A percentile compares a stretch with the other conserved stretches of the same genome.
Conservation (phyloP, 35 echinoderm and acorn worm species). For the Lytechinus pictus region DNA sequence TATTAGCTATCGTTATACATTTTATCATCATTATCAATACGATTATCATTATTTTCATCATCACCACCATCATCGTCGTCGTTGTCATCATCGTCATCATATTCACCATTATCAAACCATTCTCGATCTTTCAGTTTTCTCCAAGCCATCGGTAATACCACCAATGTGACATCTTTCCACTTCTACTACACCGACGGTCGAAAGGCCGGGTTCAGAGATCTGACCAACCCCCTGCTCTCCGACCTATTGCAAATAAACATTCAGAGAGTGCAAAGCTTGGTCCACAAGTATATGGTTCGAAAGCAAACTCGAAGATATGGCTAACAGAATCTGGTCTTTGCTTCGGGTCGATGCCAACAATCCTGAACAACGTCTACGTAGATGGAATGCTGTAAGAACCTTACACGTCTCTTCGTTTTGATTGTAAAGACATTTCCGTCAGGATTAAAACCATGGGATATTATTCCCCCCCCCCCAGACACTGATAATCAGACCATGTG, state of each 20-base stretch:
- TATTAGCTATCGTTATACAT: not conserved
- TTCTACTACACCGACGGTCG: conserved; percentile 19
- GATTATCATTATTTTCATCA: not conserved
- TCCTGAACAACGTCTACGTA: not conserved
- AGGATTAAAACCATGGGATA: too few species aligned
- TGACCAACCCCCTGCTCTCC: not conserved
- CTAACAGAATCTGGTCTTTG: not conserved
- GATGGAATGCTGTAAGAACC: conserved; percentile 39
- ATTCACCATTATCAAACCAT: not conserved
- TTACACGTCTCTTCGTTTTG: not conserved
- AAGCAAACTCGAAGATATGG: not conserved
- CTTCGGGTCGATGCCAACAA: not conserved
- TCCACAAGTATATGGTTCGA: not conserved
- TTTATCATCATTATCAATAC: not conserved
- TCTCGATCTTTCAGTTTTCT: not conserved
- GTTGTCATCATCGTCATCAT: not conserved
- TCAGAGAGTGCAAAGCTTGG: not conserved
- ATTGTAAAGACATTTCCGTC: too few species aligned
- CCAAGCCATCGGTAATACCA: not conserved
- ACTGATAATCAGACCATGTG: too few species aligned
- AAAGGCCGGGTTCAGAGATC: not conserved
- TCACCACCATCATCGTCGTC: not conserved
- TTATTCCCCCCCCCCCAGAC: too few species aligned
- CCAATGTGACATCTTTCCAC: conserved; percentile 33
- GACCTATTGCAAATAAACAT: not conserved